Conservation (phyloP, 1,140 invertebrate species). For the Chelonus insularis region DNA sequence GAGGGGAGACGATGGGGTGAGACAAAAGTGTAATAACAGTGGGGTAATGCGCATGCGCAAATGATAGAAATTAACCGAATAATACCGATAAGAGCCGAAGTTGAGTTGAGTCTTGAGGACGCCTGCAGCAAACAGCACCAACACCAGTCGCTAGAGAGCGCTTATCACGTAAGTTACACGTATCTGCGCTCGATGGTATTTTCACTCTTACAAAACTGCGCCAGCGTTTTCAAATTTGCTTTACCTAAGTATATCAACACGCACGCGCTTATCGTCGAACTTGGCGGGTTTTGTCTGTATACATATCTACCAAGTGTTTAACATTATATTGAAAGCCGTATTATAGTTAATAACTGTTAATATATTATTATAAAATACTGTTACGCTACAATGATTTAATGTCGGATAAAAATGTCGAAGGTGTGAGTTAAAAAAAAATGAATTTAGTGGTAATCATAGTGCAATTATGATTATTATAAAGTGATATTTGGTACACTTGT, state of each 20-base stretch:
- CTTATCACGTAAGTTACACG: slow-evolving; percentile 40
- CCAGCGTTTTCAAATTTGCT: slow-evolving; percentile 33
- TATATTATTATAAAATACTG: no score
- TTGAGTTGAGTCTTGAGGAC: slow-evolving; percentile 26
- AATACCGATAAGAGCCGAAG: neutral
- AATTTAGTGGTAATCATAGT: no score
- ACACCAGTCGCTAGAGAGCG: slow-evolving; percentile 53
- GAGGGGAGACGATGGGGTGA: no score
- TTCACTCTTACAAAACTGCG: slow-evolving; percentile 35
- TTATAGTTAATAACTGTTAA: neutral
- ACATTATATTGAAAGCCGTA: no score
- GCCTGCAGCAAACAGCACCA: slow-evolving; percentile 30
- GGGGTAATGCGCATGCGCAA: slow-evolving; percentile 20
- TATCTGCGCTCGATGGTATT: slow-evolving; percentile 34
- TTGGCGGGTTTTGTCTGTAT: neutral
- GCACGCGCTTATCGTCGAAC: slow-evolving; percentile 9
- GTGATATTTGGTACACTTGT: no score
- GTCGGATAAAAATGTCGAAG: no score
- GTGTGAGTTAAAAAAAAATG: no score
- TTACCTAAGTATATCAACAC: neutral
- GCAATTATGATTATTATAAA: no score
- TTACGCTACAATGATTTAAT: no score
- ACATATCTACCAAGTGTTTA: neutral
- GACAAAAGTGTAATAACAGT: no score
- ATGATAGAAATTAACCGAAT: slow-evolving; percentile 19